These are phyloP conservation scores for Eucidaris tribuloides DNA, from an alignment of 35 echinoderm and acorn worm species.

Conservation along the genomic window DNA sequence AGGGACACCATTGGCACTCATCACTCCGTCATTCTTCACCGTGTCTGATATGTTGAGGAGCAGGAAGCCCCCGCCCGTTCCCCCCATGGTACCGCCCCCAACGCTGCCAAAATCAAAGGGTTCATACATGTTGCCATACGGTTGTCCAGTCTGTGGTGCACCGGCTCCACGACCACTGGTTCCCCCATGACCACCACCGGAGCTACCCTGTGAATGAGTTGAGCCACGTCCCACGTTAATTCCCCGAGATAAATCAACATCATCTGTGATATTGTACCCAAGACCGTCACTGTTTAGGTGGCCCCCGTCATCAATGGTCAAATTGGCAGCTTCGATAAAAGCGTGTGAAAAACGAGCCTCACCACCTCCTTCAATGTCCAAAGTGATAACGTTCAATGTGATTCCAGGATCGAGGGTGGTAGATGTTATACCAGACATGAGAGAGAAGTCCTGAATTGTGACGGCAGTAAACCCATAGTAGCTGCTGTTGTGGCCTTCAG, in stretches of 20 bases:
- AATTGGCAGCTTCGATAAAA: conserved; percentile 53
- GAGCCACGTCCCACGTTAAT: conserved; percentile 69
- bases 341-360: conserved; percentile 47
- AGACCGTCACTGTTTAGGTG: conserved; percentile 48
- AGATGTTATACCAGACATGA: conserved; percentile 43
- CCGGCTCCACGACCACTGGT: conserved; percentile 65
- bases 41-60: conserved; percentile 73
- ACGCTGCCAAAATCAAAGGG: conserved; percentile 81
- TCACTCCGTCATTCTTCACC: conserved; percentile 60
- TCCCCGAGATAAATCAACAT: background rate
- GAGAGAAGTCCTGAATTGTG: conserved; percentile 54
- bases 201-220: conserved; percentile 41
- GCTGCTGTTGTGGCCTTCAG: conserved; percentile 39
- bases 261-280: conserved; percentile 52
- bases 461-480: conserved; percentile 58
- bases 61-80: conserved; percentile 65
- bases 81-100: conserved; percentile 66
- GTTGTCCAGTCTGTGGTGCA: conserved; percentile 64
- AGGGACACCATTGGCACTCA: conserved; percentile 63
- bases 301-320: conserved; percentile 92
- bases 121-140: conserved; percentile 92
- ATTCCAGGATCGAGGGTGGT: conserved; percentile 66
- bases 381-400: conserved; percentile 29
- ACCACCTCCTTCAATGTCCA: conserved; percentile 79
- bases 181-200: conserved; percentile 83